Base-by-base conservation (phyloP, 2,797 vertebrate genomes). In the Cottoperca gobio region DNA sequence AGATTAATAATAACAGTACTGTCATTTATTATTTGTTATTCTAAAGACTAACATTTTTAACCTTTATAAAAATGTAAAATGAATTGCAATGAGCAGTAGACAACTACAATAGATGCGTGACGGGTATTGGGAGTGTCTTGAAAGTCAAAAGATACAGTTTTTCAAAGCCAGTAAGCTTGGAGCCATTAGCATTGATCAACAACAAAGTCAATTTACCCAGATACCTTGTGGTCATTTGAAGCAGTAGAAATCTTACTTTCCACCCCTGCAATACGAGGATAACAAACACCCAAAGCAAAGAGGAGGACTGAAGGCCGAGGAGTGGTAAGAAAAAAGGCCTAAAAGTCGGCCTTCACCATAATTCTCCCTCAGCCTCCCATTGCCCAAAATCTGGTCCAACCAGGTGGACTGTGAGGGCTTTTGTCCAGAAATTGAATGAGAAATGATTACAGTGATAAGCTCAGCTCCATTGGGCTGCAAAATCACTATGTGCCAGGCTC, bases 361-460 rank as follows among this genome's bases (percentile, higher is more conserved):
- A 79, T 82, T 82, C 43, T 70, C 49, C 74, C 68, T 68, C 73
- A 62, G 72, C 53, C 76, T 66, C 73, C 67, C 66, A 78, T 70
- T 73, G 75, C 68, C 82, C 59, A 66, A 69, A 78, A 81, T 81
- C 48, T 71, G 63, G 65, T 53, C 70, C 72, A 77, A 65, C 79
- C 72, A 86, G 76, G 79, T 81, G 79, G 70, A 78, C 70, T 33
- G 17, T 45, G 48, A 79, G 57, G 80, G 88, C 74, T 86, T 89
- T 87, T 90, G 91, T 90, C 71, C 73, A 82, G 79, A 86, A 81
- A 89, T 74, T 85, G 81, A 88, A 89, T 87, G 86, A 86, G 80
- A 86, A 88, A 89, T 89, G 79, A 92, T 92, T 87, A 91, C 81
- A 84, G 86, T 83, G 88, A 89, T 88, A 82, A 88, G 81, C 85